Evolutionary conservation across 2,113 vertebrate species (phyloP).

Genomic region (Choloepus hoffmanni): DNA sequence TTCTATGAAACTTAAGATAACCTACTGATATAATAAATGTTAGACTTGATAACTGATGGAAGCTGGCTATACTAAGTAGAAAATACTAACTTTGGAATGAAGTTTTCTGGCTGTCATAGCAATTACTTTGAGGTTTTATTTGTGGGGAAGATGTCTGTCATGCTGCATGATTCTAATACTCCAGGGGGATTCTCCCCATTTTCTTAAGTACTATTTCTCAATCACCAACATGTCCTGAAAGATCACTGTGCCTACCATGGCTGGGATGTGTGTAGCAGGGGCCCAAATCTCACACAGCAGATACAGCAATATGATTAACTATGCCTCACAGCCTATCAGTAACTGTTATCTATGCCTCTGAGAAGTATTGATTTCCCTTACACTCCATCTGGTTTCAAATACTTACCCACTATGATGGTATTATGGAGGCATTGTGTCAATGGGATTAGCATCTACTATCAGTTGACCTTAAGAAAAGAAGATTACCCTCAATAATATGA

Average conservation of each 20-base stretch:
- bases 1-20: conserved; percentile 11
- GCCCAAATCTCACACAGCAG: neutral
- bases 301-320: neutral
- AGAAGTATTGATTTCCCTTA: neutral
- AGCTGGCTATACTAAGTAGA: neutral
- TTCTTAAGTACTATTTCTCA: neutral
- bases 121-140: neutral
- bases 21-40: neutral
- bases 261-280: neutral
- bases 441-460: too few relatives aligned
- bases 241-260: neutral
- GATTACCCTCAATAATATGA: too few relatives aligned
- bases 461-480: too few relatives aligned
- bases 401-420: neutral
- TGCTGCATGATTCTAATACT: neutral
- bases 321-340: neutral
- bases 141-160: neutral
- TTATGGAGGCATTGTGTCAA: too few relatives aligned
- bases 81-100: neutral
- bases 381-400: neutral
- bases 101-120: neutral
- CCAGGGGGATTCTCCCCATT: neutral
- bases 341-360: neutral
- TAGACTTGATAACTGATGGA: neutral
- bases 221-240: neutral